Conservation (phyloP, 2,797 vertebrate species). For the Varecia variegata region DNA sequence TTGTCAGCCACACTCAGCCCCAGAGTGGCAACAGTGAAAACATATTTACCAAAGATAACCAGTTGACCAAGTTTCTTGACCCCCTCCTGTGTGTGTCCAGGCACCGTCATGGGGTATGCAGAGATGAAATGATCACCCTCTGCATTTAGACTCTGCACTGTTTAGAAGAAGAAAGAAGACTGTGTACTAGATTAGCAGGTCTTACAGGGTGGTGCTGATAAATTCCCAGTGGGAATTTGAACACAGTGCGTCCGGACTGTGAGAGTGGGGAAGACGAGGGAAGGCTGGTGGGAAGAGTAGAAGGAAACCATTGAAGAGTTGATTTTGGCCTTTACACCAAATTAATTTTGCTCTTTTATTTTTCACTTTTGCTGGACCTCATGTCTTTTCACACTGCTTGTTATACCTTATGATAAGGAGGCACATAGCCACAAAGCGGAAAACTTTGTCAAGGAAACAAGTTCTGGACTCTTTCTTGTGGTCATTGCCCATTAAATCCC, state of each 20-base stretch:
- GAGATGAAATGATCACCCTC: not conserved
- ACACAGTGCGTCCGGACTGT: not conserved
- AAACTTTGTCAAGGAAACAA: not conserved
- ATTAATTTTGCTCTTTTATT: not conserved
- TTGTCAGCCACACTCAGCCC: not conserved
- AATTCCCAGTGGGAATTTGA: not conserved
- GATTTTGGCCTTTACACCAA: not conserved
- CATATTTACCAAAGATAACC: not conserved
- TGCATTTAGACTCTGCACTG: not conserved
- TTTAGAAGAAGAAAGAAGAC: not conserved
- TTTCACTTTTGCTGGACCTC: not conserved
- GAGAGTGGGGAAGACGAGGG: not conserved
- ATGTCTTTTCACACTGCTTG: not conserved
- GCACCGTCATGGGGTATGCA: not conserved
- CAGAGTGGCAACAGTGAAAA: not conserved
- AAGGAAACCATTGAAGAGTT: not conserved
- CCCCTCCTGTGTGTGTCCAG: not conserved
- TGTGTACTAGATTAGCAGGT: not conserved
- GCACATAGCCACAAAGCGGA: not conserved
- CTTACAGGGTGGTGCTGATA: not conserved
- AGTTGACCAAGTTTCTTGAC: not conserved
- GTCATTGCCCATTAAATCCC: not conserved
- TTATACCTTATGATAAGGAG: not conserved
- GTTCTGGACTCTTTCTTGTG: not conserved
- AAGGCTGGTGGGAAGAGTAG: not conserved